Evolutionary conservation across 2,888 invertebrate species (phyloP).

Genomic region (Eilema griseolum): DNA sequence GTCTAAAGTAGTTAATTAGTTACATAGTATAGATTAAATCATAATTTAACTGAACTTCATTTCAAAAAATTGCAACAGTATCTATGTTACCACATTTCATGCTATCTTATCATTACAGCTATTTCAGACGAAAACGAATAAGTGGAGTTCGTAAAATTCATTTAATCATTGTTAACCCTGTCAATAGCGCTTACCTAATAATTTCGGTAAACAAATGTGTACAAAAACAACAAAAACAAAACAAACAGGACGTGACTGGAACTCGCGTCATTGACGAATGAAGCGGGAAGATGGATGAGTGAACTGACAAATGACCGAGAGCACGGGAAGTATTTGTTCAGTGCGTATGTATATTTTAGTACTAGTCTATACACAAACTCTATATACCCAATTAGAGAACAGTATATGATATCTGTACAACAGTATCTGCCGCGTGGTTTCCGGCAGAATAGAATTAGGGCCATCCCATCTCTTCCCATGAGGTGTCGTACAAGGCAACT

Average conservation of each 20-base stretch:
- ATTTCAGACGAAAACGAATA: neutral
- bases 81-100: no score
- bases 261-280: conserved; percentile 68
- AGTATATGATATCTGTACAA: no score
- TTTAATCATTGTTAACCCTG: conserved; percentile 8
- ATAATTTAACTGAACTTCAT: no score
- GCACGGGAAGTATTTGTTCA: conserved; percentile 48
- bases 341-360: conserved; percentile 11
- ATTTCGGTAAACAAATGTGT: conserved; percentile 16
- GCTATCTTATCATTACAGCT: neutral
- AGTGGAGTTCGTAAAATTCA: conserved; percentile 4
- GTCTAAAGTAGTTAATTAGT: no score
- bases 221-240: conserved; percentile 31
- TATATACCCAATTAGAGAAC: no score
- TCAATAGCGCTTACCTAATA: conserved; percentile 13
- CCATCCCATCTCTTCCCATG: no score
- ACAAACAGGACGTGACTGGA: conserved; percentile 45
- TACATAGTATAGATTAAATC: no score
- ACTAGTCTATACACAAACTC: no score
- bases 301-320: conserved; percentile 72
- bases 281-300: conserved; percentile 71
- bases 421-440: no score
- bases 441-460: no score
- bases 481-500: no score
- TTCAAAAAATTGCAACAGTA: no score